phyloP scores from a whole-genome alignment of 2,888 invertebrate species.

The Caenorhabditis sp. region DNA sequence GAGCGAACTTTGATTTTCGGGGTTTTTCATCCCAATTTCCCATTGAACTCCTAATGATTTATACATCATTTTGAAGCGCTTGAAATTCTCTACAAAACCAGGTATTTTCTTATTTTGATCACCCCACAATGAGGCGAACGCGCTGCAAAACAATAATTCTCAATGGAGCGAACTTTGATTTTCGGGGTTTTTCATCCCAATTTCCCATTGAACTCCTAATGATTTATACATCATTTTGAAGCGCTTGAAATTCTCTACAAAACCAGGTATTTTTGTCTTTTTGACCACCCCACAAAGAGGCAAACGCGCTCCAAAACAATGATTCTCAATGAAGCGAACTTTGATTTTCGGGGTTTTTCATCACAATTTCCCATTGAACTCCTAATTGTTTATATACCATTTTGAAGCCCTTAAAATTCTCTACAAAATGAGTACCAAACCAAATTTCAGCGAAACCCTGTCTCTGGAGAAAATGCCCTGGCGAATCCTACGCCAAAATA shows the following conservation, averaged over 20 bases:
- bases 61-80: background rate
- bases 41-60: background rate
- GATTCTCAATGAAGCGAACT: background rate
- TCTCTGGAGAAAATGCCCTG: conserved; percentile 55
- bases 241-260: background rate
- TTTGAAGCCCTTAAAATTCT: background rate
- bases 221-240: background rate
- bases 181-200: background rate
- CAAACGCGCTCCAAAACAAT: too few relatives aligned
- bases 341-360: background rate
- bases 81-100: background rate
- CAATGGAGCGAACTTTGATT: background rate
- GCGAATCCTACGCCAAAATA: conserved; percentile 48
- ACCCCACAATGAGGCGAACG: too few relatives aligned
- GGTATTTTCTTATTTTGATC: too few relatives aligned
- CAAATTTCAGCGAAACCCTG: conserved; percentile 38
- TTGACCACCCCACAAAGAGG: too few relatives aligned
- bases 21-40: background rate
- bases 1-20: background rate
- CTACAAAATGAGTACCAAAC: background rate
- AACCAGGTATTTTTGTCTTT: too few relatives aligned
- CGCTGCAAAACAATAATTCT: too few relatives aligned
- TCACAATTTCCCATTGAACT: background rate
- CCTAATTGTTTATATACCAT: background rate
- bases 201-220: background rate